Percentiles rank a stretch among this genome's conserved stretches.
phyloP scores from a whole-genome alignment of 2,888 invertebrate species.

The Thelaira solivaga region DNA sequence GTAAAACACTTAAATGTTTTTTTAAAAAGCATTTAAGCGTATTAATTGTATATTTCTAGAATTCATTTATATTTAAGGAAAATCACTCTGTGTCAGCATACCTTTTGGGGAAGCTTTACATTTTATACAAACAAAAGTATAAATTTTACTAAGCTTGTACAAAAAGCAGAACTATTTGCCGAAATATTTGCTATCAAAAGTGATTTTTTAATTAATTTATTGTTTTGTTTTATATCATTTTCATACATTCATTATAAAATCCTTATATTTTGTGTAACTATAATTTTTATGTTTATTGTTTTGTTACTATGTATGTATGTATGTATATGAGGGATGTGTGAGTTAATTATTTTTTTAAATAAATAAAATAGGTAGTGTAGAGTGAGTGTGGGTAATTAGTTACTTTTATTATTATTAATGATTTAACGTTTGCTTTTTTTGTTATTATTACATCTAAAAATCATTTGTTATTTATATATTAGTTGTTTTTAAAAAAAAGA shows the following conservation, averaged over 20 bases:
- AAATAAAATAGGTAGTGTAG: conserved; percentile 31
- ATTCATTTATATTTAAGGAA: neutral
- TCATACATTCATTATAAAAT: conserved; percentile 27
- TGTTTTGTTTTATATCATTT: too few relatives aligned
- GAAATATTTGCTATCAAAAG: too few relatives aligned
- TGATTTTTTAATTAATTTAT: too few relatives aligned
- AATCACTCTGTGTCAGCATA: too few relatives aligned
- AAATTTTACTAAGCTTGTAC: too few relatives aligned
- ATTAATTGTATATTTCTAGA: neutral
- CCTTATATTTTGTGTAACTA: conserved; percentile 36
- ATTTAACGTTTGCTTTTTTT: neutral
- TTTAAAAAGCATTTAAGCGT: conserved; percentile 38
- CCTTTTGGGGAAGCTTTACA: too few relatives aligned
- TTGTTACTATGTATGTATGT: too few relatives aligned
- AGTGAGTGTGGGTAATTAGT: neutral
- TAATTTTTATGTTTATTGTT: conserved; percentile 40
- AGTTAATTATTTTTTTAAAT: conserved; percentile 19
- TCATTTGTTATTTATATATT: too few relatives aligned
- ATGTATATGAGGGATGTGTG: conserved; percentile 31
- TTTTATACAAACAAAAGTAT: too few relatives aligned
- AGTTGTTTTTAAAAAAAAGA: too few relatives aligned
- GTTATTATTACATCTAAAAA: conserved; percentile 36
- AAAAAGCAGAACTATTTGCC: too few relatives aligned
- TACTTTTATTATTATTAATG: neutral
- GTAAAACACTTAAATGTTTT: conserved; percentile 46